These are phyloP conservation scores for Poeciliopsis retropinna DNA, from an alignment of 2,113 vertebrate genomes.

Conservation along the genomic window DNA sequence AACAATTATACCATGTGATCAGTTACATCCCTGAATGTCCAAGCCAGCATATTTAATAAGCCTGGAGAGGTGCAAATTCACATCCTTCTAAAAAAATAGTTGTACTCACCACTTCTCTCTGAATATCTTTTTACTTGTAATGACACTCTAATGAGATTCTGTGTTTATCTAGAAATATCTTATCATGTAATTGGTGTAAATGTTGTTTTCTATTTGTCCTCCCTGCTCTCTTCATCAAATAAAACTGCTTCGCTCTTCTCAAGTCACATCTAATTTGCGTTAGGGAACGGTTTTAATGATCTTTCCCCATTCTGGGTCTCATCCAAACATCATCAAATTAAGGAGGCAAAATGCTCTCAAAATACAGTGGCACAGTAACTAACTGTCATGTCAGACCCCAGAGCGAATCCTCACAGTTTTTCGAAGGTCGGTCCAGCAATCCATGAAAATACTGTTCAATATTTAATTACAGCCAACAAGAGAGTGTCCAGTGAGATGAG, in stretches of 20 bases:
- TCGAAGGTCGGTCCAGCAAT: conserved; percentile 29
- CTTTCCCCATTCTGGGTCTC: not conserved
- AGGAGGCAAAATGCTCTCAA: conserved; percentile 3
- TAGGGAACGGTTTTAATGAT: conserved; percentile 21
- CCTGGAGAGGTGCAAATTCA: conserved; percentile 9
- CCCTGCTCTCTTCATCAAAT: conserved; percentile 1
- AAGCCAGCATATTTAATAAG: conserved; percentile 10
- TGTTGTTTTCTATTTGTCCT: conserved; percentile 4
- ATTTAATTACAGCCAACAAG: conserved; percentile 56
- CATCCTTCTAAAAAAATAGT: not conserved
- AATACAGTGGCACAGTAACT: conserved; percentile 15
- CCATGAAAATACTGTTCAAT: conserved; percentile 58
- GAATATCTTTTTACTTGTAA: not conserved
- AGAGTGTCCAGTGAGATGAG: conserved; percentile 43
- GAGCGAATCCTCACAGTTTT: conserved; percentile 16
- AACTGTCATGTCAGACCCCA: conserved; percentile 8
- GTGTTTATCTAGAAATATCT: not conserved
- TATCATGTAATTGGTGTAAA: not conserved
- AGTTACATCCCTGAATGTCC: conserved; percentile 20
- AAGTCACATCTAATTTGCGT: conserved; percentile 15
- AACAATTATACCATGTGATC: conserved; percentile 45
- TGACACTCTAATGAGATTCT: conserved; percentile 1
- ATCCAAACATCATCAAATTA: conserved; percentile 16
- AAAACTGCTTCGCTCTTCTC: conserved; percentile 13
- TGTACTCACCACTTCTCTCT: not conserved